These are phyloP conservation scores for Drosophila vallismaia DNA, from an alignment of 2,888 invertebrate genomes.

Conservation along the genomic window DNA sequence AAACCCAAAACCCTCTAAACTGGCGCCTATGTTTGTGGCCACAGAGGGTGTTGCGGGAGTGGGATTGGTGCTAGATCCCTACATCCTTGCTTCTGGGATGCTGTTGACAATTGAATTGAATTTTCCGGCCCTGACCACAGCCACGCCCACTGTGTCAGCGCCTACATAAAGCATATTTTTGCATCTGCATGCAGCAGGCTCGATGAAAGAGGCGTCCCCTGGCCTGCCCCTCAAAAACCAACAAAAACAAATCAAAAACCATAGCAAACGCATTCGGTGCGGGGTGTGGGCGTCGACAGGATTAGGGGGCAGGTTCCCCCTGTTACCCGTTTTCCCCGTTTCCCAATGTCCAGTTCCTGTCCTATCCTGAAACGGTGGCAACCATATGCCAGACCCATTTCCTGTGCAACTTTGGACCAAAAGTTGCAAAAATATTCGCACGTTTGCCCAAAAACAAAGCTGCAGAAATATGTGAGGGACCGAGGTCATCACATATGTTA, in stretches of 20 bases:
- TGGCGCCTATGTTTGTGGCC: constrained; percentile 66
- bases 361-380: constrained; percentile 30
- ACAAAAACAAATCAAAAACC: constrained; percentile 67
- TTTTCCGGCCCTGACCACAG: constrained; percentile 57
- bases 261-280: constrained; percentile 48
- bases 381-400: constrained; percentile 69
- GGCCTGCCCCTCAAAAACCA: constrained; percentile 13
- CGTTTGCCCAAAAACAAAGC: constrained; percentile 71
- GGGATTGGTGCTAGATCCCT: not conserved
- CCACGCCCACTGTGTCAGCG: constrained; percentile 48
- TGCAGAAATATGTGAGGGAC: not conserved
- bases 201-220: constrained; percentile 12
- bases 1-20: constrained; percentile 64
- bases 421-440: constrained; percentile 77
- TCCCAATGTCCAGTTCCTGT: constrained; percentile 15
- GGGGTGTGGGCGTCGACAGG: not conserved
- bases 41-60: constrained; percentile 35
- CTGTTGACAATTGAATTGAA: constrained; percentile 79
- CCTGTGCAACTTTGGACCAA: constrained; percentile 73
- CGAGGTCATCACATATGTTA: constrained; percentile 9
- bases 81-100: constrained; percentile 22
- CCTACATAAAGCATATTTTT: constrained; percentile 74
- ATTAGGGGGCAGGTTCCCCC: constrained; percentile 9
- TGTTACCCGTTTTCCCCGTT: constrained; percentile 11
- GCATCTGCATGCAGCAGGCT: constrained; percentile 59